Conservation (phyloP, 2,888 invertebrate genomes). For the Apodemia duryi region DNA sequence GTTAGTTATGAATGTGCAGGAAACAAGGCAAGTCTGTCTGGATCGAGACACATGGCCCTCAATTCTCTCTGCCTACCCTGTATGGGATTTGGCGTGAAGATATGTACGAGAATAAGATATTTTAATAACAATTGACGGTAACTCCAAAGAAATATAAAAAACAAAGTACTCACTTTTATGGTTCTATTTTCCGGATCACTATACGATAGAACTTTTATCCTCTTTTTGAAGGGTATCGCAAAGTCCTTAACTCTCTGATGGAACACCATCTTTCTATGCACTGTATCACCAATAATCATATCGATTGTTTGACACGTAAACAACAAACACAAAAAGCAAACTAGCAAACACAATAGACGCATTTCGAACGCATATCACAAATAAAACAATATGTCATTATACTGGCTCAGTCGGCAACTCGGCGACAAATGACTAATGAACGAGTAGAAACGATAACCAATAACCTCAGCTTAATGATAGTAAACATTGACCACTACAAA, state of each 20-base stretch:
- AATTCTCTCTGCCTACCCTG: too few relatives aligned
- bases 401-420: conserved; percentile 32
- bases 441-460: conserved; percentile 19
- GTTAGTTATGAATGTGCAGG: too few relatives aligned
- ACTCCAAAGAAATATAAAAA: background rate
- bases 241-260: conserved; percentile 70
- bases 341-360: conserved; percentile 50
- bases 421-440: conserved; percentile 39
- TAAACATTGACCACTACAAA: conserved; percentile 26
- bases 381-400: conserved; percentile 31
- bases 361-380: conserved; percentile 40
- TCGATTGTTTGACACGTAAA: conserved; percentile 50
- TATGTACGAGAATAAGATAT: too few relatives aligned
- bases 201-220: conserved; percentile 58
- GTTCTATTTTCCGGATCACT: conserved; percentile 61
- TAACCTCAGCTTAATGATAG: conserved; percentile 23
- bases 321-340: conserved; percentile 33
- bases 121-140: background rate
- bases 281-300: conserved; percentile 69
- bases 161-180: conserved; percentile 51
- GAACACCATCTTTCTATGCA: conserved; percentile 72
- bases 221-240: conserved; percentile 70
- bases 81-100: too few relatives aligned
- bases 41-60: too few relatives aligned
- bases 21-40: too few relatives aligned